phyloP scores from a whole-genome alignment of 2,113 vertebrate species.

The Zosterops borbonicus region DNA sequence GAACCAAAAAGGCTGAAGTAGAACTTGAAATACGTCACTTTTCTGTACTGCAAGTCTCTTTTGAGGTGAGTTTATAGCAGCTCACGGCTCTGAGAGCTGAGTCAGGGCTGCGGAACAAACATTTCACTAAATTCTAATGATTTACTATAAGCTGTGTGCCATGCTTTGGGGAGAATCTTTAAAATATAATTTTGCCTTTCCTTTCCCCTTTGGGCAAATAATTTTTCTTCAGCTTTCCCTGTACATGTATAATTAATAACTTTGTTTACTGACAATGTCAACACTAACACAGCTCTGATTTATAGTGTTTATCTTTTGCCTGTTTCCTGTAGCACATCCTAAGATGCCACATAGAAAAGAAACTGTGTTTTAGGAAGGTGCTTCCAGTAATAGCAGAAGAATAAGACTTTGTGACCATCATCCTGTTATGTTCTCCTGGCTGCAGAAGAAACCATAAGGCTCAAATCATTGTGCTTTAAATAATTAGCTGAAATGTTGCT shows the following conservation, averaged over 20 bases:
- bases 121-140: neutral
- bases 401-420: neutral
- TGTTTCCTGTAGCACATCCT: neutral
- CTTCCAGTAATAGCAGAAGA: neutral
- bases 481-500: neutral
- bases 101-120: neutral
- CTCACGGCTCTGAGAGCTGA: neutral
- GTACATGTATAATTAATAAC: conserved; percentile 11
- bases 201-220: neutral
- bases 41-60: neutral
- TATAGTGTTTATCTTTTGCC: neutral
- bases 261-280: neutral
- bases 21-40: neutral
- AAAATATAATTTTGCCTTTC: neutral
- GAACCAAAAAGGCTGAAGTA: neutral
- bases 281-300: neutral
- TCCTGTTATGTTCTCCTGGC: neutral
- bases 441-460: neutral
- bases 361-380: neutral
- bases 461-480: neutral
- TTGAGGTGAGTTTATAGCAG: neutral
- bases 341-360: neutral
- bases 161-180: neutral
- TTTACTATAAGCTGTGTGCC: neutral
- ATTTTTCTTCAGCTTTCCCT: neutral